Conservation (phyloP, 2,797 vertebrate genomes). For the Acanthiza pusilla region DNA sequence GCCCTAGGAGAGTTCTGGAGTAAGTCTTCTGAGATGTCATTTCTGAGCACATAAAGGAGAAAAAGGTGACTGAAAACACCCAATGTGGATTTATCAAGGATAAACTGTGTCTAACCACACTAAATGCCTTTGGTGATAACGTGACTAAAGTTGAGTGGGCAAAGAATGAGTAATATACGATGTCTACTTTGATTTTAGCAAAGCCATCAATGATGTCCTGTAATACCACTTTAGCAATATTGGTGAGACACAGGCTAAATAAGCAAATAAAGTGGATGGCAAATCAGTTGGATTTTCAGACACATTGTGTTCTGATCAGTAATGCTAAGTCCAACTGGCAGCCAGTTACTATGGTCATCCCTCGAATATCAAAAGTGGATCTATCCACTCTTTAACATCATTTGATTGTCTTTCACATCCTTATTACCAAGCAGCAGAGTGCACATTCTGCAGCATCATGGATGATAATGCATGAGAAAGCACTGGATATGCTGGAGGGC, state of each 20-base stretch:
- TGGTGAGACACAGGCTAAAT: background rate
- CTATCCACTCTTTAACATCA: background rate
- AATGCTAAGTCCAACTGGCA: background rate
- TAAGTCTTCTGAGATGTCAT: background rate
- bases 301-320: background rate
- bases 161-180: background rate
- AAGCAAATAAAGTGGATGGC: background rate
- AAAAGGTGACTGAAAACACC: background rate
- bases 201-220: background rate
- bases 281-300: background rate
- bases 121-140: background rate
- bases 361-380: background rate
- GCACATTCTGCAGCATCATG: background rate
- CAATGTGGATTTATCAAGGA: background rate
- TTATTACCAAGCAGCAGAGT: background rate
- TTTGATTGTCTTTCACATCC: background rate
- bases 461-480: background rate
- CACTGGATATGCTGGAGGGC: background rate
- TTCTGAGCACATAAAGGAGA: background rate
- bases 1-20: background rate
- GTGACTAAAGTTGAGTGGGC: background rate
- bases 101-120: background rate
- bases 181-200: background rate
- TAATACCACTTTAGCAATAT: background rate
- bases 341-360: background rate